Percentiles rank a stretch among this genome's conserved stretches.
These are phyloP conservation scores for Ellobium chinense DNA, from an alignment of 2,888 invertebrate species.

Conservation along the genomic window DNA sequence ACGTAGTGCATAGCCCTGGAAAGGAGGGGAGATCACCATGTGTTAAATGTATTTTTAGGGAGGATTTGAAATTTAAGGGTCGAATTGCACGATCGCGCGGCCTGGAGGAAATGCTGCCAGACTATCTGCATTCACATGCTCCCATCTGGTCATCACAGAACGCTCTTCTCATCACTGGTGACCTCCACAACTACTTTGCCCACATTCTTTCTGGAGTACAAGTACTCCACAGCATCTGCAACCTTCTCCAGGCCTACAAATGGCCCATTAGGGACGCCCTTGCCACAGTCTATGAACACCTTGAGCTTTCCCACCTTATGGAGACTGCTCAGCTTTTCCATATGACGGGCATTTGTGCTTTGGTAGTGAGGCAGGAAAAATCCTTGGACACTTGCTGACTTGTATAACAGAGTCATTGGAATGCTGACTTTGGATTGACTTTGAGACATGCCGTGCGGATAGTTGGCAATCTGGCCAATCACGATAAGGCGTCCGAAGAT, in stretches of 20 bases:
- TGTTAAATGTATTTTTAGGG: too few species aligned
- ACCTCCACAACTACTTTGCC: slow-evolving; percentile 75
- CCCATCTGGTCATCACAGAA: too few species aligned
- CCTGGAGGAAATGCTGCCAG: too few species aligned
- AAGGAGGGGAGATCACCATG: too few species aligned
- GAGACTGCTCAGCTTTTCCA: slow-evolving; percentile 59
- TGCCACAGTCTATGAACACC: slow-evolving; percentile 67
- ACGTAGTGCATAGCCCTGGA: too few species aligned
- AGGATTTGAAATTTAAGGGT: too few species aligned
- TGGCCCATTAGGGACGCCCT: slow-evolving; percentile 57
- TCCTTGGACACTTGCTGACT: slow-evolving; percentile 72
- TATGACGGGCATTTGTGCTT: slow-evolving; percentile 57
- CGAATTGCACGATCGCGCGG: too few species aligned
- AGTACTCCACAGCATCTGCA: slow-evolving; percentile 72
- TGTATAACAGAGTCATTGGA: too few species aligned
- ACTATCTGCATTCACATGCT: too few species aligned
- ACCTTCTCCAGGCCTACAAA: slow-evolving; percentile 70
- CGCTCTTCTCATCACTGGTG: slow-evolving; percentile 27
- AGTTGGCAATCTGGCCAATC: slow-evolving; percentile 76
- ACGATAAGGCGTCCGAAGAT: slow-evolving; percentile 74
- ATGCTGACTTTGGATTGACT: too few species aligned
- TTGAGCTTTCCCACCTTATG: slow-evolving; percentile 61
- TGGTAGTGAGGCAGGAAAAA: slow-evolving; percentile 72
- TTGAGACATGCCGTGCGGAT: not conserved
- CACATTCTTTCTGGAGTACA: slow-evolving; percentile 70